A percentile compares a stretch with the other conserved stretches of the same genome.
Conservation (phyloP, 2,888 invertebrate genomes). For the Napeogenes sylphis region DNA sequence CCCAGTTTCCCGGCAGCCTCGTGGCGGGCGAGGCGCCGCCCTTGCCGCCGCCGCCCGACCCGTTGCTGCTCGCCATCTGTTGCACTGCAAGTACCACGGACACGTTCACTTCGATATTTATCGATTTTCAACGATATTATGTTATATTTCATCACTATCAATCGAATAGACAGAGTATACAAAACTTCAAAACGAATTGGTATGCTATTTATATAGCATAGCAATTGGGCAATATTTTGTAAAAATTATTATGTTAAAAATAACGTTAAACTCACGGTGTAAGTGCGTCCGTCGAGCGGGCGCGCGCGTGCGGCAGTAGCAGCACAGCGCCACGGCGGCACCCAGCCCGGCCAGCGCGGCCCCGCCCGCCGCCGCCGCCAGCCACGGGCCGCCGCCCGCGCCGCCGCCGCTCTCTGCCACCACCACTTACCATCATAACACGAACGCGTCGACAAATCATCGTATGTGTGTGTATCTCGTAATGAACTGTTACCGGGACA, state of each 20-base stretch:
- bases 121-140: too few species aligned
- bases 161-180: too few species aligned
- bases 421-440: neutral
- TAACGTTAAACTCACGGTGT: conserved; percentile 51
- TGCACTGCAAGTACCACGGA: conserved; percentile 78
- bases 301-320: conserved; percentile 84
- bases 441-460: too few species aligned
- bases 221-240: too few species aligned
- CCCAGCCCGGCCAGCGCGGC: conserved; percentile 82
- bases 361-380: conserved; percentile 84
- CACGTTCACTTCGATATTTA: too few species aligned
- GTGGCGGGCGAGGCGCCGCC: conserved; percentile 72
- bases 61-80: conserved; percentile 83
- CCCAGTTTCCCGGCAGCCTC: conserved; percentile 92
- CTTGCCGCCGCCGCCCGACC: conserved; percentile 65
- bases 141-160: too few species aligned
- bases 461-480: neutral
- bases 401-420: conserved; percentile 58
- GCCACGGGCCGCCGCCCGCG: conserved; percentile 86
- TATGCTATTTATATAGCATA: too few species aligned
- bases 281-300: conserved; percentile 69
- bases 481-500: conserved; percentile 83
- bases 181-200: too few species aligned
- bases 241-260: too few species aligned
- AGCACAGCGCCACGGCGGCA: conserved; percentile 84